phyloP scores from a whole-genome alignment of 2,888 invertebrate species.

The Synergus umbraculus region DNA sequence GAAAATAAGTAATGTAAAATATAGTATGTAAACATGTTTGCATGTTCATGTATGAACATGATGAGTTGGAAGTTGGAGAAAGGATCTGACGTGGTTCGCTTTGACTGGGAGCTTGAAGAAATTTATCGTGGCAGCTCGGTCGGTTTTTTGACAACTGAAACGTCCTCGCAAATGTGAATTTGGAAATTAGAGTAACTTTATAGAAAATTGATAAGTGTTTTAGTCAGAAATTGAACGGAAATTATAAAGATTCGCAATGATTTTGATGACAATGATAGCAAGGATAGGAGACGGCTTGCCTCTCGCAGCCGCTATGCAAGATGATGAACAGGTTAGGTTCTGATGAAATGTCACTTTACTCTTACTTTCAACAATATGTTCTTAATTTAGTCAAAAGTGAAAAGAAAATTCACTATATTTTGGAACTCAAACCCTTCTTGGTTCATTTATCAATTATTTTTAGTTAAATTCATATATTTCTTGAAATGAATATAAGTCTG shows the following conservation, averaged over 20 bases:
- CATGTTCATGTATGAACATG: neutral
- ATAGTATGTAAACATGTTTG: constrained; percentile 31
- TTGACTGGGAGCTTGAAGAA: constrained; percentile 62
- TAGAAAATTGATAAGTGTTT: constrained; percentile 1
- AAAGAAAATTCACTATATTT: neutral
- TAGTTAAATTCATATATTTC: neutral
- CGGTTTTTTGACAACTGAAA: constrained; percentile 20
- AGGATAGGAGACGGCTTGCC: constrained; percentile 96
- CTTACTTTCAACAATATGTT: constrained; percentile 32
- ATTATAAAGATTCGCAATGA: constrained; percentile 83
- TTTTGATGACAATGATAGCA: constrained; percentile 98
- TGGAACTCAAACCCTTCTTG: neutral
- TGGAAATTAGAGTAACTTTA: constrained; percentile 9
- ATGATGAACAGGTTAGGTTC: constrained; percentile 94
- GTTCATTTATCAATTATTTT: neutral
- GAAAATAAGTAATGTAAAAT: neutral
- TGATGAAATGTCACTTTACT: constrained; percentile 59
- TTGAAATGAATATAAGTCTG: neutral
- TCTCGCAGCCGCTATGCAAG: constrained; percentile 97
- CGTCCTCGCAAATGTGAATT: constrained; percentile 28
- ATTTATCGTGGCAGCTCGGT: constrained; percentile 17
- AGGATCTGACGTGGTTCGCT: constrained; percentile 69
- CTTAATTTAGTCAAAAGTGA: neutral
- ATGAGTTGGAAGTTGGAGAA: constrained; percentile 50
- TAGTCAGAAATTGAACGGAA: neutral